Evolutionary conservation across 2,888 invertebrate species (phyloP), one percentile per base, ranked within the genome.

Genomic region (Azorinus chamasolen): DNA sequence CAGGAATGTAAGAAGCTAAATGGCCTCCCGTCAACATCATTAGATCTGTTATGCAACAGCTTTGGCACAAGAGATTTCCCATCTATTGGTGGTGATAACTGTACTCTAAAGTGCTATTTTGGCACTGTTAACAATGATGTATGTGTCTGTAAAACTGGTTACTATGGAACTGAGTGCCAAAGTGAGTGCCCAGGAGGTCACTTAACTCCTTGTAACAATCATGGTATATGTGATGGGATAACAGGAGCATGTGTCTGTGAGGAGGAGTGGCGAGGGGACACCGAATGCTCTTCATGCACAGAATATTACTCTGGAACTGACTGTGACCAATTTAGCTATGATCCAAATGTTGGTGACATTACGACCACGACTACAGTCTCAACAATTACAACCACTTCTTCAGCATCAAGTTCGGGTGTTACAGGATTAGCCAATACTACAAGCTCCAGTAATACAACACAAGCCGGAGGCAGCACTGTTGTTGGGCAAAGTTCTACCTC

Each of bases 181-280:
- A 27, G 51, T 22, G 75, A 73, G 45, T 88, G 87, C 66, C 86
- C 87, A 14, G 88, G 88, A 20, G 86, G 87, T 53, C 53, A 65
- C 24, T 1, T 8, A 10, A 75, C 69, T 27, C 59, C 81, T 6
- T 88, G 88, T 57, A 77, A 58, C 46, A 66, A 74, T n/a, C 84
- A 84, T 53, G 88, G 88, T 8, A 16, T 22, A 10, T 88, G 88
- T 66, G 48, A 70, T 18, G 58, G 46, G 2, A 20, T 37, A 2
- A 77, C 81, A 3, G 88, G 88, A 14, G 25, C 18, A 8, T 88
- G 88, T 57, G n/a, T 27, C 6, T 88, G 88, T 71, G 65, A 79
- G 3, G 39, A 24, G 8, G 78, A 84, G 37, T 88, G 85, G 85
- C 64, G 61, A 3, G 85, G 84, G 14, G 64, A 76, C 48, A 32